Evolutionary conservation across 2,888 invertebrate species (phyloP).

Genomic region (Corythucha ciliata): DNA sequence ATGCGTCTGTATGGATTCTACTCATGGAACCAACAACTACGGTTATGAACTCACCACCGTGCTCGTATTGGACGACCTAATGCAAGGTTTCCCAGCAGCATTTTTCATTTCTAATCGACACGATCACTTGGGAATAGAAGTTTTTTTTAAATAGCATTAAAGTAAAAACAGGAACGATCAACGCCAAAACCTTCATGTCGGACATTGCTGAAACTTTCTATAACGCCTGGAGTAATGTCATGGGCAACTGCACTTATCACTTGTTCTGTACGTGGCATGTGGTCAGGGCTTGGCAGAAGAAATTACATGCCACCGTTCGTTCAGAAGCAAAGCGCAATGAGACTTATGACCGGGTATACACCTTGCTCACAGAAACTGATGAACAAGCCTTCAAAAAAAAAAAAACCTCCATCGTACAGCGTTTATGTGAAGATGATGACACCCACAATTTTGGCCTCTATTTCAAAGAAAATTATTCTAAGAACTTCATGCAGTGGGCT

Average conservation of each 20-base stretch:
- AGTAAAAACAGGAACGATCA: conserved; percentile 1
- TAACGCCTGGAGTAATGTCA: conserved; percentile 32
- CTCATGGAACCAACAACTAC: conserved; percentile 32
- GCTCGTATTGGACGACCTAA: conserved; percentile 32
- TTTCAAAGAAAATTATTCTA: conserved; percentile 1
- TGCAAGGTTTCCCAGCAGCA: conserved; percentile 33
- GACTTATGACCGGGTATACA: not conserved
- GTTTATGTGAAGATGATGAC: not conserved
- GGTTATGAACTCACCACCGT: conserved; percentile 31
- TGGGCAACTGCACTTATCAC: conserved; percentile 24
- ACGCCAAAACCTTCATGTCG: conserved; percentile 34
- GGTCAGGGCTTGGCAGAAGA: conserved; percentile 25
- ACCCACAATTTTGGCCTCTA: conserved; percentile 6
- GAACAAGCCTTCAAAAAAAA: conserved; percentile 1
- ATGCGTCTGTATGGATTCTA: conserved; percentile 35
- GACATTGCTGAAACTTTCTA: conserved; percentile 34
- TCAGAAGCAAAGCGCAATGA: not conserved
- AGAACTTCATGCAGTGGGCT: conserved; percentile 17
- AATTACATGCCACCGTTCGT: not conserved
- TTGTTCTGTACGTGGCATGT: conserved; percentile 36
- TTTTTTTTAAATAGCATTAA: conserved; percentile 31
- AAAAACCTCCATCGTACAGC: not conserved
- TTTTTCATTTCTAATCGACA: conserved; percentile 29
- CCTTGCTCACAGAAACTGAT: conserved; percentile 11
- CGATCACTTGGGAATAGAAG: conserved; percentile 21